Evolutionary conservation across 1,140 invertebrate species (phyloP).

Genomic region (Bombus sylvicola): DNA sequence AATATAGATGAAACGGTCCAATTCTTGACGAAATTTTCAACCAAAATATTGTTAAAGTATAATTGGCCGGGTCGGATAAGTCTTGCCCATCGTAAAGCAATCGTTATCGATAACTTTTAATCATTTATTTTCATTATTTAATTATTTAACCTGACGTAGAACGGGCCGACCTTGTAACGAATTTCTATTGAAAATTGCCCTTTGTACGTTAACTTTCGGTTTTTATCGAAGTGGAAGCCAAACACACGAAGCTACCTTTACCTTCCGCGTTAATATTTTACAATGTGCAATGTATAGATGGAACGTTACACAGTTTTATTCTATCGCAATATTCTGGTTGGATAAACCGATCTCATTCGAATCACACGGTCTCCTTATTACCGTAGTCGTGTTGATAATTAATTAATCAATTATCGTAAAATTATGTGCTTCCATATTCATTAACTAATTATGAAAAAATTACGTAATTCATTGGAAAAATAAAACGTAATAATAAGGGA

Average conservation of each 20-base stretch:
- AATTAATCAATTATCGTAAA: neutral
- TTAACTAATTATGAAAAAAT: neutral
- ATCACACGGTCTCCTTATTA: neutral
- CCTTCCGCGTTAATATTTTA: neutral
- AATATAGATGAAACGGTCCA: too few relatives aligned
- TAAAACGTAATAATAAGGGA: neutral
- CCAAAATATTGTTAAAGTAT: too few relatives aligned
- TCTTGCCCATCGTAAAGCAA: too few relatives aligned
- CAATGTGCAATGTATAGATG: neutral
- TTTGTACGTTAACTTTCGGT: too few relatives aligned
- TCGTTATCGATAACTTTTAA: too few relatives aligned
- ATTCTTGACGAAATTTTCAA: too few relatives aligned
- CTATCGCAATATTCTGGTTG: neutral
- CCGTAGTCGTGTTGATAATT: neutral
- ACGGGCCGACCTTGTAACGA: too few relatives aligned
- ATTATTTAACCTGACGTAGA: too few relatives aligned
- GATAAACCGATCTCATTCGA: neutral
- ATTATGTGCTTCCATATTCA: constrained; percentile 3
- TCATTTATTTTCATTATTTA: too few relatives aligned
- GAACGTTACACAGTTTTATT: neutral
- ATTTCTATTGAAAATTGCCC: too few relatives aligned
- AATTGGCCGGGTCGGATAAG: too few relatives aligned
- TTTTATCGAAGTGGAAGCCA: too few relatives aligned
- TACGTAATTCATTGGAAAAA: neutral
- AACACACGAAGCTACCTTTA: neutral